Percentiles rank a stretch among this genome's conserved stretches.
Evolutionary conservation across 2,113 vertebrate genomes (phyloP).

Genomic region (Crotalus helleri): DNA sequence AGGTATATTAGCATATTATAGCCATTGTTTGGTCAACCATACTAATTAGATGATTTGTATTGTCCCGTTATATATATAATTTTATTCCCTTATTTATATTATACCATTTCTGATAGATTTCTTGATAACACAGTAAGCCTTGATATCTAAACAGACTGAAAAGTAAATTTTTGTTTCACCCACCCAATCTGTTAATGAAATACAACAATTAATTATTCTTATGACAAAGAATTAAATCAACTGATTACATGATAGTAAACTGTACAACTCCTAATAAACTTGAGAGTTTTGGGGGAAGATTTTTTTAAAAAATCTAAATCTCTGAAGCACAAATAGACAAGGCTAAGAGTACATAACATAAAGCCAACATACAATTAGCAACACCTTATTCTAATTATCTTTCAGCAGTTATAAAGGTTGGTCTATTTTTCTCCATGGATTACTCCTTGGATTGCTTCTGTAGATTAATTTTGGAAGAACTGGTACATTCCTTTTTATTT

Average conservation of each 20-base stretch:
- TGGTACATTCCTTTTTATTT: constrained; percentile 31
- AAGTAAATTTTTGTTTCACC: constrained; percentile 2
- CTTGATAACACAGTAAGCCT: neutral
- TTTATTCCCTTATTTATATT: neutral
- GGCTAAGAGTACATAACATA: constrained; percentile 41
- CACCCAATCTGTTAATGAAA: constrained; percentile 42
- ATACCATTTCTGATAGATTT: neutral
- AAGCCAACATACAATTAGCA: constrained; percentile 71
- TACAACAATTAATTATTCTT: constrained; percentile 56
- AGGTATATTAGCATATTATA: neutral
- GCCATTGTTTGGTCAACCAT: neutral
- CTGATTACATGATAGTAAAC: constrained; percentile 61
- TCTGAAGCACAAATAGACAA: constrained; percentile 52
- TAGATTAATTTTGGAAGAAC: constrained; percentile 50
- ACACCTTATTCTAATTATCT: constrained; percentile 70
- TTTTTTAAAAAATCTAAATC: constrained; percentile 54
- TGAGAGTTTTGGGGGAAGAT: constrained; percentile 44
- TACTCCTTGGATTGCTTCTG: constrained; percentile 52
- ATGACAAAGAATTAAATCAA: constrained; percentile 56
- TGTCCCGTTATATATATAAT: neutral
- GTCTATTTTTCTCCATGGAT: constrained; percentile 62
- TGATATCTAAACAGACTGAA: neutral
- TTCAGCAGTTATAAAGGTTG: constrained; percentile 61
- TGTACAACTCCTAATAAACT: constrained; percentile 58
- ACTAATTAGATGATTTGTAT: neutral